Conservation (phyloP, 2,888 invertebrate genomes). For the Lucinisca nassula region DNA sequence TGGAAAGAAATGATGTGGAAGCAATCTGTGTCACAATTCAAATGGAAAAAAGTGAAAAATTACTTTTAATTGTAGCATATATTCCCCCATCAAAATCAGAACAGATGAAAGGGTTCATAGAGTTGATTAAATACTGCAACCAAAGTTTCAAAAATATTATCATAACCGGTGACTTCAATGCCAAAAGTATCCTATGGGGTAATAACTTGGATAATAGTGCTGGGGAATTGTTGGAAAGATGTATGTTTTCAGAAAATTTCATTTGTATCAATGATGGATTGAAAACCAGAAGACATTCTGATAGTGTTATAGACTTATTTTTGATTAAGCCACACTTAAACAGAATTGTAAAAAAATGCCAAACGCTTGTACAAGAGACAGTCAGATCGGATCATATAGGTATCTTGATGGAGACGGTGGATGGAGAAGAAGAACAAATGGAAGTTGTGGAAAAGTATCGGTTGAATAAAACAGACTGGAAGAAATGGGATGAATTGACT, state of each 20-base stretch:
- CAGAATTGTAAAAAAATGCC: neutral
- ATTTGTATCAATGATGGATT: neutral
- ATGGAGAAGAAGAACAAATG: neutral
- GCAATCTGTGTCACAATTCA: too few relatives aligned
- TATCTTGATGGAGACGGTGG: neutral
- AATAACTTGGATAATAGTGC: constrained; percentile 1
- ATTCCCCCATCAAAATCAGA: too few relatives aligned
- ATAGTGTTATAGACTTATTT: constrained; percentile 32
- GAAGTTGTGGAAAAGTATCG: neutral
- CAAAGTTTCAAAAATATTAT: too few relatives aligned
- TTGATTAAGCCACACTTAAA: neutral
- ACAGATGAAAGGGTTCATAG: too few relatives aligned
- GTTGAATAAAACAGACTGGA: neutral
- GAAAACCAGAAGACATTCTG: constrained; percentile 23
- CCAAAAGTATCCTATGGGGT: too few relatives aligned
- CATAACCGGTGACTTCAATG: too few relatives aligned
- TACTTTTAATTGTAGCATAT: too few relatives aligned
- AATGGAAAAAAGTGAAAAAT: too few relatives aligned
- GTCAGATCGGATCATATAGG: constrained; percentile 25
- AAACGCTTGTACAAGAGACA: constrained; percentile 21
- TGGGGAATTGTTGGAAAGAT: constrained; percentile 13
- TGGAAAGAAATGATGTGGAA: too few relatives aligned
- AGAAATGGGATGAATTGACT: neutral
- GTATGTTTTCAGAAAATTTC: neutral
- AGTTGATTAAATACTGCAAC: too few relatives aligned